A percentile compares a stretch with the other conserved stretches of the same genome.
These are phyloP conservation scores for Epizoanthus fatuus DNA, from an alignment of 92 coral and sea anemone species.

Conservation along the genomic window DNA sequence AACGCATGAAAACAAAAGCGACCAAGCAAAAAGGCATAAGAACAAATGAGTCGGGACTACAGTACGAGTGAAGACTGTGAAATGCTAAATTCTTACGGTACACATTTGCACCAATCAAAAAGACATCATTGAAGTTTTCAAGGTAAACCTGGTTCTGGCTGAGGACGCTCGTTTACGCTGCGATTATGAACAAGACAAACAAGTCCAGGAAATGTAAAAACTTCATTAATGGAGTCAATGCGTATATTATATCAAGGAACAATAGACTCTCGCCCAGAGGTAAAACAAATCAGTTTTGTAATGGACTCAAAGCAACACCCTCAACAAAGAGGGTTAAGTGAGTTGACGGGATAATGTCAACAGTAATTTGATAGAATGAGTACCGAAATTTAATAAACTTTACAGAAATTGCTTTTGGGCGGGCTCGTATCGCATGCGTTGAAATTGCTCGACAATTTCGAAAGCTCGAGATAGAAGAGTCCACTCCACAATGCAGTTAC, in stretches of 20 bases:
- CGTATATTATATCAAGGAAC: neutral
- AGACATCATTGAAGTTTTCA: neutral
- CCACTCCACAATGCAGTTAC: too few species aligned
- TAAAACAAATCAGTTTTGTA: conserved; percentile 21
- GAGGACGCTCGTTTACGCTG: too few species aligned
- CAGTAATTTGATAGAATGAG: neutral
- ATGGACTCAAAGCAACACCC: neutral
- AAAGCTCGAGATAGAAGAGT: too few species aligned
- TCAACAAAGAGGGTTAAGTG: conserved; percentile 40
- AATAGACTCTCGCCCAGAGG: conserved; percentile 29
- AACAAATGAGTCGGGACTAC: too few species aligned
- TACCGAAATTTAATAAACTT: conserved; percentile 2
- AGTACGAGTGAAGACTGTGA: too few species aligned
- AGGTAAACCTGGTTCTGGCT: neutral
- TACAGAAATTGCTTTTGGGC: neutral
- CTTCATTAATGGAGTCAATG: neutral
- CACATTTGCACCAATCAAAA: too few species aligned
- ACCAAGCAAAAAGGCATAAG: neutral
- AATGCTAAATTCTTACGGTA: too few species aligned
- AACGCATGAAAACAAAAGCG: neutral
- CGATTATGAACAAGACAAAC: too few species aligned
- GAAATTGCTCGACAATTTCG: too few species aligned
- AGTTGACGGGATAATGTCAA: conserved; percentile 27
- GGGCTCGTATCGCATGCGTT: neutral
- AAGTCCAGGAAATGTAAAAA: too few species aligned